A percentile compares a stretch with the other conserved stretches of the same genome.
These are phyloP conservation scores for Aegithalos caudatus DNA, from an alignment of 2,113 vertebrate genomes.

Conservation along the genomic window DNA sequence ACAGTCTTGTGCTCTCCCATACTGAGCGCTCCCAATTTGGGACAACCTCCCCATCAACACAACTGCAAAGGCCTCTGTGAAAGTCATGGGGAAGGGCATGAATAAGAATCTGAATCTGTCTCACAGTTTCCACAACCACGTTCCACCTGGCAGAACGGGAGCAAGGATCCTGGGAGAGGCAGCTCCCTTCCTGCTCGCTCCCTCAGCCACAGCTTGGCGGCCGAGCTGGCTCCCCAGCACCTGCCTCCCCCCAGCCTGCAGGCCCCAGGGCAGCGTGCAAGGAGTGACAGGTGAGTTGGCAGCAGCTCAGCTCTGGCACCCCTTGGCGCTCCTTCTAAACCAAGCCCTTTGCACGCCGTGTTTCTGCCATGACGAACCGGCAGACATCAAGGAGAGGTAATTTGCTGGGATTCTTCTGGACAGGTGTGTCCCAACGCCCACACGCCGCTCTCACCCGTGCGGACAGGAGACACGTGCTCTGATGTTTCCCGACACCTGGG, in stretches of 20 bases:
- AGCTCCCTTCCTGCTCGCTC: not conserved
- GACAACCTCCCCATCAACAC: not conserved
- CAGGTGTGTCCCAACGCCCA: slow-evolving; percentile 37
- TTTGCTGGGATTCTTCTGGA: slow-evolving; percentile 60
- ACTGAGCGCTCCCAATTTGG: rapidly evolving
- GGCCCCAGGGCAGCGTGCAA: not conserved
- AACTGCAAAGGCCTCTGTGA: not conserved
- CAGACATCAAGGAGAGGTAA: slow-evolving; percentile 63
- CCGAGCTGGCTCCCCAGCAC: not conserved
- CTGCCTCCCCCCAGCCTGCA: not conserved
- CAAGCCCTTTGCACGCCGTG: slow-evolving; percentile 34
- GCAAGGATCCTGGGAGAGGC: not conserved
- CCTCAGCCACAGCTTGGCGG: not conserved
- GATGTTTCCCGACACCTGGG: slow-evolving; percentile 29
- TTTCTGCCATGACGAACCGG: slow-evolving; percentile 26
- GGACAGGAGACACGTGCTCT: slow-evolving; percentile 49
- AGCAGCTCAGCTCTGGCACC: not conserved
- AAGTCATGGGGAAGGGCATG: not conserved
- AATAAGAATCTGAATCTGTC: not conserved
- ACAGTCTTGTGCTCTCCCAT: not conserved
- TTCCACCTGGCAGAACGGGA: not conserved
- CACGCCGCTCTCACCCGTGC: not conserved
- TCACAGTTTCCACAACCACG: not conserved
- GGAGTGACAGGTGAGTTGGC: slow-evolving; percentile 66
- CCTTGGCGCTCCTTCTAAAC: slow-evolving; percentile 20